A percentile compares a stretch with the other conserved stretches of the same genome.
Conservation (phyloP, 2,797 vertebrate genomes). For the Danionella dracula region DNA sequence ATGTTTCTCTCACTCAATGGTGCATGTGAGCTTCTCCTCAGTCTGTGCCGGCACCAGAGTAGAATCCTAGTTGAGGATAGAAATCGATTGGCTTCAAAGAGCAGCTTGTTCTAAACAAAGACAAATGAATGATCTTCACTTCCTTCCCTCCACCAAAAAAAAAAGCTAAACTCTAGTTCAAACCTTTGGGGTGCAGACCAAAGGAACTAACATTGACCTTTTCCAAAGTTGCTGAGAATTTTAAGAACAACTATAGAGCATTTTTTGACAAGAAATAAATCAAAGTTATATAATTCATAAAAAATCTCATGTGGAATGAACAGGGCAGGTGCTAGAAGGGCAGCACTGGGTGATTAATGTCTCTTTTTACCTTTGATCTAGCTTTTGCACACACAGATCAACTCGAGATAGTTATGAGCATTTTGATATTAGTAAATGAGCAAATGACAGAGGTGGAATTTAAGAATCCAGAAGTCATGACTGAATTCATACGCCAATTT, state of each 20-base stretch:
- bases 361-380: slow-evolving; percentile 37
- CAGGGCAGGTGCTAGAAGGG: slow-evolving; percentile 26
- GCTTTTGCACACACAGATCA: slow-evolving; percentile 23
- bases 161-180: not conserved
- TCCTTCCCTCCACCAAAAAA: slow-evolving; percentile 10
- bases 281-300: slow-evolving; percentile 38
- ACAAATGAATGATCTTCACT: slow-evolving; percentile 39
- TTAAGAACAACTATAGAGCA: slow-evolving; percentile 6
- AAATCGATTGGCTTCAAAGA: slow-evolving; percentile 40
- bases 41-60: not conserved
- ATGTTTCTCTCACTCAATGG: slow-evolving; percentile 10
- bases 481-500: not conserved
- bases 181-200: not conserved
- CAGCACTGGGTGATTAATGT: slow-evolving; percentile 37
- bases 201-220: slow-evolving; percentile 5
- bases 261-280: slow-evolving; percentile 30
- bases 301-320: slow-evolving; percentile 23
- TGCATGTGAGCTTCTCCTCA: slow-evolving; percentile 13
- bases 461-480: slow-evolving; percentile 22
- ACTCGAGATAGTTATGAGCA: slow-evolving; percentile 35
- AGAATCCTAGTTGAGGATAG: slow-evolving; percentile 17
- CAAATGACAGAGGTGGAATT: slow-evolving; percentile 35
- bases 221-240: not conserved
- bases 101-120: slow-evolving; percentile 31
- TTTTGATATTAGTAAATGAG: slow-evolving; percentile 25